Percentiles rank a stretch among this genome's conserved stretches.
phyloP scores from a whole-genome alignment of 2,113 vertebrate species.

The Paraplagusia blochii region DNA sequence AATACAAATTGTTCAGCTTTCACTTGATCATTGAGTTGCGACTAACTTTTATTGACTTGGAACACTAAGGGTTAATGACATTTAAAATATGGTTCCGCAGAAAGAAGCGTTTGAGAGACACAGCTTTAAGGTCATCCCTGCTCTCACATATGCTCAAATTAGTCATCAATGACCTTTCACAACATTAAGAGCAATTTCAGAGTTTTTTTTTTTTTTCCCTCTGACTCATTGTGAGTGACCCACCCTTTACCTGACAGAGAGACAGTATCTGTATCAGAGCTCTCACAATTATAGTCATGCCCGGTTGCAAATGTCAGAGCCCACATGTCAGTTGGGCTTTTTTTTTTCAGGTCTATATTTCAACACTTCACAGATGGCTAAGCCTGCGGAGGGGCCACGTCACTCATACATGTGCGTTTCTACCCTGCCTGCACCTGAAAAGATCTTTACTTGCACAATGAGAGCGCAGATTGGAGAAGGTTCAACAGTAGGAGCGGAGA shows the following conservation, averaged over 20 bases:
- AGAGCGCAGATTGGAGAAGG: slow-evolving; percentile 38
- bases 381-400: slow-evolving; percentile 43
- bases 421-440: slow-evolving; percentile 72
- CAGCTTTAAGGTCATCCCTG: background rate
- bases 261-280: slow-evolving; percentile 37
- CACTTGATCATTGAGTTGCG: too few relatives aligned
- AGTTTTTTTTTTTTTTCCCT: slow-evolving; percentile 39
- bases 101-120: too few relatives aligned
- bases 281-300: slow-evolving; percentile 63
- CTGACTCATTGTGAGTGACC: slow-evolving; percentile 43
- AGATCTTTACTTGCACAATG: slow-evolving; percentile 60
- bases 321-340: slow-evolving; percentile 56
- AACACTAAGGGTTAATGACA: too few relatives aligned
- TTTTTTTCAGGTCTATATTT: slow-evolving; percentile 52
- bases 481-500: slow-evolving; percentile 9
- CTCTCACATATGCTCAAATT: background rate
- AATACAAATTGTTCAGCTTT: too few relatives aligned
- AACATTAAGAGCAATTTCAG: slow-evolving; percentile 10
- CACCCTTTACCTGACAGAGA: slow-evolving; percentile 24
- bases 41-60: too few relatives aligned
- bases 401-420: slow-evolving; percentile 53
- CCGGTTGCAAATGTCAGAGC: slow-evolving; percentile 64
- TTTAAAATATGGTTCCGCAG: too few relatives aligned
- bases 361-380: slow-evolving; percentile 65
- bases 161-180: background rate